phyloP scores from a whole-genome alignment of 1,140 invertebrate species.

The Pantala flavescens region DNA sequence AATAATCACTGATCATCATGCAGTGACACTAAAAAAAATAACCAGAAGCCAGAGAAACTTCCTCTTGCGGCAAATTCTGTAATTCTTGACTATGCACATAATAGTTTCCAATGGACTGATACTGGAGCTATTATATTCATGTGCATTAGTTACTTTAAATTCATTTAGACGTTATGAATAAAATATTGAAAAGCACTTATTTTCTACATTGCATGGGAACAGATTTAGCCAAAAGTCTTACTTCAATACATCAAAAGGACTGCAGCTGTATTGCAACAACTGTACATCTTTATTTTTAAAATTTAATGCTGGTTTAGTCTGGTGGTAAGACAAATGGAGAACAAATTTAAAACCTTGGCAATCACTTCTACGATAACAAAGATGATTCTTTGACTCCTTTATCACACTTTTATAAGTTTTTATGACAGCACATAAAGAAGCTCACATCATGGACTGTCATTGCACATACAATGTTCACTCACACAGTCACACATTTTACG shows the following conservation, averaged over 20 bases:
- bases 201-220: neutral
- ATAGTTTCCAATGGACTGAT: no score
- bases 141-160: neutral
- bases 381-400: constrained; percentile 3
- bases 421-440: neutral
- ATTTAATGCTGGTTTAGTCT: neutral
- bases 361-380: neutral
- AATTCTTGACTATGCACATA: no score
- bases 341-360: neutral
- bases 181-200: neutral
- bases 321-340: neutral
- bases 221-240: no score
- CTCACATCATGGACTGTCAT: constrained; percentile 5
- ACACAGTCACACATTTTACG: neutral
- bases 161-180: neutral
- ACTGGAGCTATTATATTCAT: neutral
- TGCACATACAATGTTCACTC: neutral
- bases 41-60: neutral
- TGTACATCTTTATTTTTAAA: no score
- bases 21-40: neutral
- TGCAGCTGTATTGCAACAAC: no score
- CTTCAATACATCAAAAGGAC: no score
- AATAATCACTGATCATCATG: constrained; percentile 3
- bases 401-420: neutral
- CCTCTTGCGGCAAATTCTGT: no score